A percentile compares a stretch with the other conserved stretches of the same genome.
Evolutionary conservation across 2,888 invertebrate species (phyloP).

Genomic region (Pachycephus smyrnensis): DNA sequence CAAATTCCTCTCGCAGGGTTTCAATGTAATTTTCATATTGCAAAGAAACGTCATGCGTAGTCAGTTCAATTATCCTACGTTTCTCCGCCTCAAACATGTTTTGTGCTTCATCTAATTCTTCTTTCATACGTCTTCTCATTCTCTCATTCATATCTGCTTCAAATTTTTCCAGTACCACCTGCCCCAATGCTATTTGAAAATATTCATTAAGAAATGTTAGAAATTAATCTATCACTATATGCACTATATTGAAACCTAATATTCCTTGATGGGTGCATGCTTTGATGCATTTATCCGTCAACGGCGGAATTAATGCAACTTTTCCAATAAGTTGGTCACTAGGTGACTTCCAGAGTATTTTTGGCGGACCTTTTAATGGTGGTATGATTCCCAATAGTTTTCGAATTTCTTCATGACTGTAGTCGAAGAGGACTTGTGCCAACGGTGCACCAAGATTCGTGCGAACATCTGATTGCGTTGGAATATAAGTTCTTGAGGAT

Average conservation of each 20-base stretch:
- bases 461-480: conserved; percentile 40
- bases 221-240: not conserved
- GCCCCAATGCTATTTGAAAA: conserved; percentile 38
- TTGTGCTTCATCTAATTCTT: conserved; percentile 38
- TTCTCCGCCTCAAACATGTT: conserved; percentile 49
- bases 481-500: conserved; percentile 26
- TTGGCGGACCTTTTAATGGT: conserved; percentile 35
- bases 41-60: conserved; percentile 30
- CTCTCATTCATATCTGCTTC: conserved; percentile 38
- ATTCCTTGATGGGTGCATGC: conserved; percentile 47
- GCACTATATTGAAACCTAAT: conserved; percentile 34
- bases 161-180: conserved; percentile 38
- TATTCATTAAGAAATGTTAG: not conserved
- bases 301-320: conserved; percentile 28
- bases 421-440: conserved; percentile 42
- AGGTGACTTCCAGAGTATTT: conserved; percentile 46
- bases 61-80: conserved; percentile 37
- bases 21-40: conserved; percentile 39
- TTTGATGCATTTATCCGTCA: conserved; percentile 38
- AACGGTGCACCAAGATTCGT: conserved; percentile 42
- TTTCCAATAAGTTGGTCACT: conserved; percentile 43
- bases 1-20: conserved; percentile 33
- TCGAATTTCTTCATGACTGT: conserved; percentile 38
- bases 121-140: conserved; percentile 32
- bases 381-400: conserved; percentile 40